Evolutionary conservation across 2,113 vertebrate species (phyloP).

Genomic region (Paramormyrops kingsleyae): DNA sequence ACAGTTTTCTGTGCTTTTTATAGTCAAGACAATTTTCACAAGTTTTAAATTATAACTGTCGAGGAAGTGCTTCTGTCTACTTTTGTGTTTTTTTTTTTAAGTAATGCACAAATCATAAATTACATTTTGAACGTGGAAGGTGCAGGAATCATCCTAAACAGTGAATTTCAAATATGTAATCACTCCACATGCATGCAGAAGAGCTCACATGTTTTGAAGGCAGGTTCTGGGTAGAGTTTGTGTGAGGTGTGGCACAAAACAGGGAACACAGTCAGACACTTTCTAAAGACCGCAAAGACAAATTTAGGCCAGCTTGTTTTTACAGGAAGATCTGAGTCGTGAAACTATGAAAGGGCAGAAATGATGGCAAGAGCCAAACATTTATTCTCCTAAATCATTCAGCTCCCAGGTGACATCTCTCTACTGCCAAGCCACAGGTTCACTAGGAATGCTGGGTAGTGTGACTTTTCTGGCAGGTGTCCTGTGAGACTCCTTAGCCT

Average conservation of each 20-base stretch:
- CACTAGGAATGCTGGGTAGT: neutral
- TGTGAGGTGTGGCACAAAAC: neutral
- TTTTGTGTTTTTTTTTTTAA: conserved; percentile 49
- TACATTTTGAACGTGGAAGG: conserved; percentile 7
- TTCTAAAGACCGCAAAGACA: neutral
- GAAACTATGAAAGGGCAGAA: neutral
- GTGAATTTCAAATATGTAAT: neutral
- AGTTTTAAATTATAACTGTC: conserved; percentile 59
- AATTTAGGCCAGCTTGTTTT: neutral
- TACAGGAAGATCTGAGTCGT: neutral
- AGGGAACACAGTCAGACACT: neutral
- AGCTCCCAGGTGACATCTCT: neutral
- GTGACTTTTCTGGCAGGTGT: neutral
- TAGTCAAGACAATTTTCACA: conserved; percentile 60
- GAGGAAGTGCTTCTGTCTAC: conserved; percentile 54
- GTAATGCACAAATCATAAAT: conserved; percentile 30
- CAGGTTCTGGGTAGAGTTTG: neutral
- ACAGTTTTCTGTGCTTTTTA: conserved; percentile 64
- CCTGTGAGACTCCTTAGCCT: neutral
- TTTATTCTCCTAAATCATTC: neutral
- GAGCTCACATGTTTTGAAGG: neutral
- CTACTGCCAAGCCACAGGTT: neutral
- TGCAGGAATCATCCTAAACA: conserved; percentile 9
- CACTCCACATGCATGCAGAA: conserved; percentile 56
- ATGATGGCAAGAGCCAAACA: neutral